Evolutionary conservation across 2,888 invertebrate genomes (phyloP), one percentile per base, ranked within the genome.

Genomic region (Tolmerus cingulatus): DNA sequence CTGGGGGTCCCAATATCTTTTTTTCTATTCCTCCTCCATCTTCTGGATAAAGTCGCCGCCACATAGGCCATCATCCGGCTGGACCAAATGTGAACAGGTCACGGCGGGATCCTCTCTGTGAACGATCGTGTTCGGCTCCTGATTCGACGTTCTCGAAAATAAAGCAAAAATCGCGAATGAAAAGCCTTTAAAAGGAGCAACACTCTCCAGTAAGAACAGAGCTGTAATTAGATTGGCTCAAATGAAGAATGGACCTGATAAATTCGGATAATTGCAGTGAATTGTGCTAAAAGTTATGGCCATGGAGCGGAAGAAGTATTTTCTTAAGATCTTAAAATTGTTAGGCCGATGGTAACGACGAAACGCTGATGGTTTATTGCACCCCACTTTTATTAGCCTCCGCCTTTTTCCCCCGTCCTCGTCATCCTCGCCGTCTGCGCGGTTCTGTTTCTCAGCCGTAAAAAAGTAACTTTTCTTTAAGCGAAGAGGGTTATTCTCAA

Each of bases 221-320:
- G 76, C 77, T 86, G 86, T 86, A 86, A 86, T 86, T 86, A 86
- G 77, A 86, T 86, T 86, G 74, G 51, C 76, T 37, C 19, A 86
- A 86, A 77, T 76, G 77, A 55, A 77, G 77, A 86, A 86, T 86
- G 86, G 86, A 37, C 51, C 76, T 76, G 77, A 86, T 86, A 86
- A 86, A 86, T 86, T 86, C 77, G 77, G 76, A 86, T 86, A 77
- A 86, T 86, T 86, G 86, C 86, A 86, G 77, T 23, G 77, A 86
- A 86, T 86, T 86, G 86, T 86, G 51, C 43, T 76, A 86, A 86
- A 86, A 86, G 46, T 76, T 76, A 86, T 86, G 86, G 46, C 34
- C 27, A 57, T 19, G 14, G 82, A 82, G 51, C 76, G 51, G 76
- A 76, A 51, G 86, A 76, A 76, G 51, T 86, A 76, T 46, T 76